phyloP scores from a whole-genome alignment of 2,888 invertebrate genomes.

The Tortricodes alternella region DNA sequence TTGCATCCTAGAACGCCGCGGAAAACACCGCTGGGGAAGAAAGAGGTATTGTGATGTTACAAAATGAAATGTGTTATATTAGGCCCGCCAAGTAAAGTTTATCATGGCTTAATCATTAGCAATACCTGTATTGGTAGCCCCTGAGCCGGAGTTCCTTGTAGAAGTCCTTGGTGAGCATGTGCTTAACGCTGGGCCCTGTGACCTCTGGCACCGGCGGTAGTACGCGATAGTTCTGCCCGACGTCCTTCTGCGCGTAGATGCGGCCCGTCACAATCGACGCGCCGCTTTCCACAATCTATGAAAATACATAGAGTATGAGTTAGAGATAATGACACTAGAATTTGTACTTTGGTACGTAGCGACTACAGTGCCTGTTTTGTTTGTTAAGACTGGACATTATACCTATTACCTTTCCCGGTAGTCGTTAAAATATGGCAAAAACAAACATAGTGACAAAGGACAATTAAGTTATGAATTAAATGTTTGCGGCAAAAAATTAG shows the following conservation, averaged over 20 bases:
- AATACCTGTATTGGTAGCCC: conserved; percentile 86
- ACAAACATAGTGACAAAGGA: too few relatives aligned
- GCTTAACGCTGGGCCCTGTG: conserved; percentile 68
- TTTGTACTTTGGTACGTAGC: too few relatives aligned
- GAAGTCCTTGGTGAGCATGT: conserved; percentile 84
- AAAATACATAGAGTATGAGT: not conserved
- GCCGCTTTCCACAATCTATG: conserved; percentile 85
- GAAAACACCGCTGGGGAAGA: conserved; percentile 78
- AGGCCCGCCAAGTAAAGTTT: too few relatives aligned
- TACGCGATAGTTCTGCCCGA: conserved; percentile 79
- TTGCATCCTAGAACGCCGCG: conserved; percentile 82
- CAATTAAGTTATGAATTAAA: too few relatives aligned
- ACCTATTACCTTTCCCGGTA: too few relatives aligned
- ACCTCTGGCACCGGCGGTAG: conserved; percentile 65
- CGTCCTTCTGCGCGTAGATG: conserved; percentile 83
- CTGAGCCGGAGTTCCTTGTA: conserved; percentile 87
- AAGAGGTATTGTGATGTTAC: too few relatives aligned
- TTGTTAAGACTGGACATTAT: too few relatives aligned
- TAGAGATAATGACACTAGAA: not conserved
- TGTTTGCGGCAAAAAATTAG: too few relatives aligned
- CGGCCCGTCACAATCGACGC: conserved; percentile 87
- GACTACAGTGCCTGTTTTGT: too few relatives aligned
- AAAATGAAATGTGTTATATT: too few relatives aligned
- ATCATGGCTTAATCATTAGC: too few relatives aligned
- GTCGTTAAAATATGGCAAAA: too few relatives aligned